These are phyloP conservation scores for Acanthacorydalis orientalis DNA, from an alignment of 2,888 invertebrate species.

Conservation along the genomic window DNA sequence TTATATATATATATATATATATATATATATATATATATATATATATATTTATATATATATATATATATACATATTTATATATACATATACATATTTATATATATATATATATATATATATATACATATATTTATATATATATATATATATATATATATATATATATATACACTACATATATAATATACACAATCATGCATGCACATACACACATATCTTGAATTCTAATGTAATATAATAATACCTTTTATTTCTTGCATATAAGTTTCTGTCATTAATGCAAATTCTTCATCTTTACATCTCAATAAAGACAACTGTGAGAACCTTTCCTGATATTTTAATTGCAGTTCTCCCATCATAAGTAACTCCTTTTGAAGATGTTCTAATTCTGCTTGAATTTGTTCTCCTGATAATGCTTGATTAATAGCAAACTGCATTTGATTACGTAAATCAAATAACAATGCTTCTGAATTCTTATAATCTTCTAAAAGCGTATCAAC, in stretches of 20 bases:
- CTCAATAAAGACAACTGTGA: constrained; percentile 27
- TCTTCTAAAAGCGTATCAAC: constrained; percentile 27
- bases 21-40: too few relatives aligned
- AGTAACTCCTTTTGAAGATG: constrained; percentile 36
- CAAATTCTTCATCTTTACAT: constrained; percentile 29
- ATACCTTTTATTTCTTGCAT: constrained; percentile 32
- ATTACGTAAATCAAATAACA: constrained; percentile 20
- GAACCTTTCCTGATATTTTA: constrained; percentile 34
- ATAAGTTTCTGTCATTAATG: constrained; percentile 28
- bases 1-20: too few relatives aligned
- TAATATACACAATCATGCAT: too few relatives aligned
- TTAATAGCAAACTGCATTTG: constrained; percentile 25
- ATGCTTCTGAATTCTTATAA: constrained; percentile 30
- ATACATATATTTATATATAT: too few relatives aligned
- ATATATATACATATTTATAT: too few relatives aligned
- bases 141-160: too few relatives aligned
- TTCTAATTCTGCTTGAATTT: constrained; percentile 32
- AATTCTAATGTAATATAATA: background rate
- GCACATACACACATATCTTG: background rate
- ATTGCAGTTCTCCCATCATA: constrained; percentile 37
- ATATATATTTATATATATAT: too few relatives aligned
- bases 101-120: too few relatives aligned
- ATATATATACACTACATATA: too few relatives aligned
- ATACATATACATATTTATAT: too few relatives aligned
- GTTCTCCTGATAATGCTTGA: constrained; percentile 27